phyloP scores from a whole-genome alignment of 1,140 invertebrate genomes.

The Bombus breviceps region DNA sequence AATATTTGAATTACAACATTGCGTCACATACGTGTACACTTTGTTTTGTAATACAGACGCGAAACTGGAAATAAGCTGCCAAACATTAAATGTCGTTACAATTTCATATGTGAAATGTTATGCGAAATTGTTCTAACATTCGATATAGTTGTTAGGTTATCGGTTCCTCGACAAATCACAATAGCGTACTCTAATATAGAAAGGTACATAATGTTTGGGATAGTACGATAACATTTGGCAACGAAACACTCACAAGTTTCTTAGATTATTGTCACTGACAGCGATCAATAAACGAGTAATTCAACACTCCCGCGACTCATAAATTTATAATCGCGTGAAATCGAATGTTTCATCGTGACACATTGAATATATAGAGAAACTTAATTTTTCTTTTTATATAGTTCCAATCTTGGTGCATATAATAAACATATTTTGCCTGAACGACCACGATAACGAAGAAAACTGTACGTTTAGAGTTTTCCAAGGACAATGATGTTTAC shows the following conservation, averaged over 20 bases:
- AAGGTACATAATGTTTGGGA: not conserved
- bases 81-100: not conserved
- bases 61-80: not conserved
- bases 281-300: slow-evolving; percentile 23
- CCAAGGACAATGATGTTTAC: slow-evolving; percentile 3
- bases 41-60: not conserved
- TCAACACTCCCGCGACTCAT: not conserved
- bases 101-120: slow-evolving; percentile 1
- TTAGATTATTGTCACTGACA: slow-evolving; percentile 10
- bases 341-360: not conserved
- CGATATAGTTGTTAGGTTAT: slow-evolving; percentile 35
- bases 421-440: not conserved
- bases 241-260: not conserved
- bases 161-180: slow-evolving; percentile 20
- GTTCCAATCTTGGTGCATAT: not conserved
- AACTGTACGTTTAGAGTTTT: not conserved
- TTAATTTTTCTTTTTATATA: not conserved
- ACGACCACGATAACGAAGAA: not conserved
- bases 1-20: not conserved
- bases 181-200: not conserved
- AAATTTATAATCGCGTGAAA: slow-evolving; percentile 15
- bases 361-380: not conserved
- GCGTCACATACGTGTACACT: not conserved
- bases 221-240: slow-evolving; percentile 3
- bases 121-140: not conserved